phyloP scores from a whole-genome alignment of 2,113 vertebrate genomes.

The Todiramphus chloris region DNA sequence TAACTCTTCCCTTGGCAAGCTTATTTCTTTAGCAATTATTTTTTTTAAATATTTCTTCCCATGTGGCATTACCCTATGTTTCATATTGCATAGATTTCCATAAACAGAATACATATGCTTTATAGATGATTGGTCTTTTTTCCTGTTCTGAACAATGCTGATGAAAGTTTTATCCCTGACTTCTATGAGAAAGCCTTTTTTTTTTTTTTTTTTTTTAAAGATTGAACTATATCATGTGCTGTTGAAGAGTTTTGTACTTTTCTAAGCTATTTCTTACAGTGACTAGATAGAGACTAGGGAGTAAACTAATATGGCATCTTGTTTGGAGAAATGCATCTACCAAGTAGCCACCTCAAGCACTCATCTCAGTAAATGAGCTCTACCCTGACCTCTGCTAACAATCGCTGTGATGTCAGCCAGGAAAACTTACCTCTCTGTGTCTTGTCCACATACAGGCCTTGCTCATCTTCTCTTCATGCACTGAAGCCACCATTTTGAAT shows the following conservation, averaged over 20 bases:
- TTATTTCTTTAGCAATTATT: constrained; percentile 23
- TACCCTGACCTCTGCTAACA: not conserved
- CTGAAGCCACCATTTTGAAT: not conserved
- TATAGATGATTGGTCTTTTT: constrained; percentile 33
- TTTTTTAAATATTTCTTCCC: constrained; percentile 15
- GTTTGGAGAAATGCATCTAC: not conserved
- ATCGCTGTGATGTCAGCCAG: not conserved
- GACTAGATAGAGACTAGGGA: not conserved
- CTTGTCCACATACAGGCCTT: not conserved
- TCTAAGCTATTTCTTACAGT: not conserved
- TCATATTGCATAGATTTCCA: constrained; percentile 19
- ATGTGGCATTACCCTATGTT: constrained; percentile 21
- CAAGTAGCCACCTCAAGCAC: not conserved
- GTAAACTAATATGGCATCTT: not conserved
- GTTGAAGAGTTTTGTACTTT: not conserved
- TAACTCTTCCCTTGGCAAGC: not conserved
- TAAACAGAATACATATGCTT: not conserved
- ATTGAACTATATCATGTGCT: not conserved
- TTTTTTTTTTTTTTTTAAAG: not conserved
- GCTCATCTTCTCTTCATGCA: rapidly evolving
- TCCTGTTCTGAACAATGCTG: not conserved
- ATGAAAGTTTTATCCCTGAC: not conserved
- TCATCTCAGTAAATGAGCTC: not conserved
- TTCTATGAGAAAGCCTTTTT: not conserved
- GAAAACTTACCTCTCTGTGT: not conserved